Base-by-base conservation (phyloP, 2,797 vertebrate genomes). In the Melanotaenia nigrans region DNA sequence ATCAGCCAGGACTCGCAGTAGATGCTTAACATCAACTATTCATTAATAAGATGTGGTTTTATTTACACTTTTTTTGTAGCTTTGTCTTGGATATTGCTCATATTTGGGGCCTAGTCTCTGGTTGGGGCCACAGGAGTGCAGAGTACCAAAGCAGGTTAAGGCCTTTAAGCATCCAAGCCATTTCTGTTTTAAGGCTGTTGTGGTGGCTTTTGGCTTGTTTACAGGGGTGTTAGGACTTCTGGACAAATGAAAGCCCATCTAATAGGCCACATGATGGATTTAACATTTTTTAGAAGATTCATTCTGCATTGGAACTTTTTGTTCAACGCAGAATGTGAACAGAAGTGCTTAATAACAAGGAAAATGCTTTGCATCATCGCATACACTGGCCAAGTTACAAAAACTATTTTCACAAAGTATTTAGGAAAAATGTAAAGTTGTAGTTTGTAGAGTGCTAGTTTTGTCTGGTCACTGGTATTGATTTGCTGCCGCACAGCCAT, bases 121-220 rank as follows among this genome's bases (percentile, higher is more conserved):
- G 36, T 64, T 30, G 30, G 62, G 82, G 71, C 86, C 78, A 86
- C 3, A 57, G 40, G 20, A 61, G 71, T 73, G 56, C 72, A 82
- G 54, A 49, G 66, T 73, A 61, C 75, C 65, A 77, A 78, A 87
- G 73, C 64, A 87, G 78, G 75, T 47, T 73, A 68, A 65, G 67
- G 73, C 73, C 38, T 86, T 76, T 78, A 70, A 76, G 67, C 65
- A 63, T 77, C 69, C 78, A 65, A 83, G 80, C 79, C 54, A 84
- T 75, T 86, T 78, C 64, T 80, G 85, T 86, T 82, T 81, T 64
- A 77, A 79, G 70, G 73, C 71, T 61, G 61, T 65, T 82, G 74
- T 71, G 66, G 58, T 79, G 77, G 59, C 80, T 69, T 61, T 56
- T 22, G 57, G 66, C 51, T 77, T 84, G 78, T 82, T 86, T 76